Evolutionary conservation across 2,797 vertebrate species (phyloP), one percentile per base, ranked within the genome.

Genomic region (Acomys russatus): DNA sequence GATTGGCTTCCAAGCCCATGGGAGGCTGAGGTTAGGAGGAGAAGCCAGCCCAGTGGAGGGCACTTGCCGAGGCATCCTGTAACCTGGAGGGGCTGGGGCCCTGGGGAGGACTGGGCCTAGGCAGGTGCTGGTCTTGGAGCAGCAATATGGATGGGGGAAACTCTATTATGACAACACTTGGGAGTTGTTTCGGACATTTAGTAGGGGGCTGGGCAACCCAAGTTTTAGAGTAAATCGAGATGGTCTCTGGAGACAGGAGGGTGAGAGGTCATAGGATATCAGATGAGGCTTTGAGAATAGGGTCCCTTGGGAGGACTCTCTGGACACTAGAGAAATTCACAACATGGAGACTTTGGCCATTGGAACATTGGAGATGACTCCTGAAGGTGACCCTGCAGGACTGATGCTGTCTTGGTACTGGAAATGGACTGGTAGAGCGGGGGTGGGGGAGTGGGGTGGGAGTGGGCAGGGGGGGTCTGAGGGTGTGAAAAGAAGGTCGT

Each of bases 151-250:
- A 28, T 14, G 11, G 76, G 78, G 38, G 71, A 33, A n/a, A 51
- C 25, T 3, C 25, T 76, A 3, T 20, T 73, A 59, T 80, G 38
- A 9, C 44, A 18, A 80, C 28, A 44, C 9, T 54, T 8, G 1
- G 85, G 73, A 77, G 30, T 54, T 64, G 22, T 83, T 63, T 94
- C 6, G 23, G 35, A 44, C 63, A 23, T 23, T 56, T 5, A 28
- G 7, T 22, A 28, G 30, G 63, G 4, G 54, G 12, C 22, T 1
- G 66, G 64, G 68, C 73, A 64, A 85, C 38, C n/a, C 63, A 79
- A 80, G n/a, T 64, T 73, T 96, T 78, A 79, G n/a, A 44, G 71
- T 68, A 38, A 33, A 88, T 51, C 70, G 74, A 88, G 61, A 71
- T 66, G 20, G 54, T 78, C 20, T 54, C 70, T 91, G 28, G 73